Evolutionary conservation across 2,797 vertebrate genomes (phyloP).

Genomic region (Balearica regulorum): DNA sequence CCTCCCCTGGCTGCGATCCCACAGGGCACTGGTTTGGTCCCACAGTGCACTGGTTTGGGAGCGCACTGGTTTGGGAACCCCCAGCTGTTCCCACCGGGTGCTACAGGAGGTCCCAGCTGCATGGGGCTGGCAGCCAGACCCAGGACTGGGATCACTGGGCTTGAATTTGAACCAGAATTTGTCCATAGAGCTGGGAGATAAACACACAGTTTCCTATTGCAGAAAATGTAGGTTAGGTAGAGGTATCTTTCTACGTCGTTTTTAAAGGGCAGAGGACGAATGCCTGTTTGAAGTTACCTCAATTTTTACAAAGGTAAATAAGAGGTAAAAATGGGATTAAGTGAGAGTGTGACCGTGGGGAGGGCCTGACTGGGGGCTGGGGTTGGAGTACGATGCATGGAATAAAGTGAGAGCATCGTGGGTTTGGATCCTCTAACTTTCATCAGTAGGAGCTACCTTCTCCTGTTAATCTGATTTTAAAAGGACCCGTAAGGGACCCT

Average conservation of each 20-base stretch:
- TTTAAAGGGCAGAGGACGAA: neutral
- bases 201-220: neutral
- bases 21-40: neutral
- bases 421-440: neutral
- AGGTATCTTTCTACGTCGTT: neutral
- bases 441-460: neutral
- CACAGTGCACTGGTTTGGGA: neutral
- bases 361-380: neutral
- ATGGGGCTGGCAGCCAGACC: neutral
- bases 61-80: neutral
- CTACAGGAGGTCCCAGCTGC: neutral
- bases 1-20: accelerated
- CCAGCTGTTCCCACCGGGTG: accelerated
- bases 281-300: neutral
- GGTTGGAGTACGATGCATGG: neutral
- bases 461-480: neutral
- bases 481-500: neutral
- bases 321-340: neutral
- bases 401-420: neutral
- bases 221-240: neutral
- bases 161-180: neutral
- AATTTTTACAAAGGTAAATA: neutral
- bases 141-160: neutral
- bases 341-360: neutral
- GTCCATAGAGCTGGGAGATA: neutral